Conservation (phyloP, 2,797 vertebrate genomes). For the Dryobates pubescens region DNA sequence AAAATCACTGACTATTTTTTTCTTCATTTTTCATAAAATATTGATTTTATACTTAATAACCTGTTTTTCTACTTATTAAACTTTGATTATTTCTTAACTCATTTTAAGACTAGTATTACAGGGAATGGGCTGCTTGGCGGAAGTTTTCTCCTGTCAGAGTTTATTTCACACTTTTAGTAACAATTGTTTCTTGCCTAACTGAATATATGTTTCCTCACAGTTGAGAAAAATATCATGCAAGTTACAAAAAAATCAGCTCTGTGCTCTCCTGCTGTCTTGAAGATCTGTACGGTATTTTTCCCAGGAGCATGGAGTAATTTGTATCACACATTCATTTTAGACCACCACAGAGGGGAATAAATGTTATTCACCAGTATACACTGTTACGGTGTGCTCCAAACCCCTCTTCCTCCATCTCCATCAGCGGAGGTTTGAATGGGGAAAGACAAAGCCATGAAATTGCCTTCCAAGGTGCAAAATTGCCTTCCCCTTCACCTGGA, state of each 20-base stretch:
- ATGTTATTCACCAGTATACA: not conserved
- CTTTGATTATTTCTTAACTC: not conserved
- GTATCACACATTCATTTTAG: conserved; percentile 27
- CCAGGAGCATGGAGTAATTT: conserved; percentile 19
- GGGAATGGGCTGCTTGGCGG: conserved; percentile 8
- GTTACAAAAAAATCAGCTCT: conserved; percentile 11
- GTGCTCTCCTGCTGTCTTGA: not conserved
- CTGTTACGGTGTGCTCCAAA: no score
- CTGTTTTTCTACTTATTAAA: not conserved
- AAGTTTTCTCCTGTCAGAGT: not conserved
- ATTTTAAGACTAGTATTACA: not conserved
- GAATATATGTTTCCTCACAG: not conserved
- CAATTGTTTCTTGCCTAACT: not conserved
- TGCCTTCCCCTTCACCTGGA: no score
- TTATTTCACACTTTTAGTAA: conserved; percentile 8
- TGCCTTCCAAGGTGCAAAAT: no score
- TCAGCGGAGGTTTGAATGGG: no score
- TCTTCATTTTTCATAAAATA: conserved; percentile 3
- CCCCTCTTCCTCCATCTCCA: no score
- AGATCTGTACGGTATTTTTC: not conserved
- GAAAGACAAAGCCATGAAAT: no score
- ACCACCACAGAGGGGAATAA: conserved; percentile 50
- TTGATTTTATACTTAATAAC: not conserved
- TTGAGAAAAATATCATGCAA: not conserved
- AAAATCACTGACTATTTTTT: not conserved